Conservation (phyloP, 2,113 vertebrate genomes). For the Patagioenas fasciata region DNA sequence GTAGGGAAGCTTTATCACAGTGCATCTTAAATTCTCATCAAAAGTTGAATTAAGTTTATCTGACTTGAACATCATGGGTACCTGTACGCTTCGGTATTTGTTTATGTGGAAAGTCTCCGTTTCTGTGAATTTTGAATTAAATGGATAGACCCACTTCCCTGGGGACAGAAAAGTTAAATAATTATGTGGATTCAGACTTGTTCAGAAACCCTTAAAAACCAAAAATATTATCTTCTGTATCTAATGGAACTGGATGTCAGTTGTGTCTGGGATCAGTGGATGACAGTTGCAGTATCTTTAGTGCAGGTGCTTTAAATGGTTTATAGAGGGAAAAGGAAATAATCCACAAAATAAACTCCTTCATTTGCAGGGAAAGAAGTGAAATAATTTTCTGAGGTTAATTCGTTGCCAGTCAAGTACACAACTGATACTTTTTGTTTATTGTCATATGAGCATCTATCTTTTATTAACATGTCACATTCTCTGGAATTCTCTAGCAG, state of each 20-base stretch:
- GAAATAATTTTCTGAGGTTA: not conserved
- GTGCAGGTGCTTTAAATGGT: not conserved
- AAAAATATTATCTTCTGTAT: not conserved
- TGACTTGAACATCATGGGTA: constrained; percentile 86
- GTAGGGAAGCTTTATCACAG: constrained; percentile 87
- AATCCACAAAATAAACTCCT: not conserved
- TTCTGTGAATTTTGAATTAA: constrained; percentile 76
- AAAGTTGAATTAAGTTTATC: constrained; percentile 76
- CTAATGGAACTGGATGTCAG: not conserved
- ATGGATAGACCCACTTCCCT: constrained; percentile 87
- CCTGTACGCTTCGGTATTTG: constrained; percentile 83
- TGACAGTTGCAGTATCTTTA: not conserved
- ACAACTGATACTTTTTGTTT: not conserved
- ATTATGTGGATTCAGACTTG: not conserved
- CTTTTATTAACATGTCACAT: not conserved
- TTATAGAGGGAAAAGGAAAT: not conserved
- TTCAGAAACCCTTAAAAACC: not conserved
- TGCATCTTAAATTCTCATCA: constrained; percentile 78
- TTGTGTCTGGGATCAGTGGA: not conserved
- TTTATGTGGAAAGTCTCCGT: constrained; percentile 82
- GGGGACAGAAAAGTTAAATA: not conserved
- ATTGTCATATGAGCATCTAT: not conserved
- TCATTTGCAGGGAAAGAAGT: not conserved
- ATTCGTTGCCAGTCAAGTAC: not conserved
- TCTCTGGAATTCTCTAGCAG: not conserved